phyloP scores from a whole-genome alignment of 2,113 vertebrate species.

The Pachycephala philippinensis region DNA sequence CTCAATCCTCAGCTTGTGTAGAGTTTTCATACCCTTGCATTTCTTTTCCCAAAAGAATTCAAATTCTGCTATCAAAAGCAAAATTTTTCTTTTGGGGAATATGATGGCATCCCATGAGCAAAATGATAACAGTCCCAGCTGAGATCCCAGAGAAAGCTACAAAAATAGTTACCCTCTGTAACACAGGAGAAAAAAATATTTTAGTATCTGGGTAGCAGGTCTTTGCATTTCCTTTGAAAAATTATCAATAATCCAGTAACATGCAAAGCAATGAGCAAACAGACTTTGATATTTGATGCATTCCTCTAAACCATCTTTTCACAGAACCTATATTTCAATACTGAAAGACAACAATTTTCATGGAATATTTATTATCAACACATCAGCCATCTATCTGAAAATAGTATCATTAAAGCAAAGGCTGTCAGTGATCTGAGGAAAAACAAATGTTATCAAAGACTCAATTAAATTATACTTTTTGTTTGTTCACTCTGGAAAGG shows the following conservation, averaged over 20 bases:
- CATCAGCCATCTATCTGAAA: not conserved
- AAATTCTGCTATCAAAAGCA: not conserved
- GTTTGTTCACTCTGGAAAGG: not conserved
- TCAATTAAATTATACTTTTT: not conserved
- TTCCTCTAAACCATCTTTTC: not conserved
- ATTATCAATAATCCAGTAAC: not conserved
- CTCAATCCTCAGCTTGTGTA: not conserved
- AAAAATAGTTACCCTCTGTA: not conserved
- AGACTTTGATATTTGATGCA: not conserved
- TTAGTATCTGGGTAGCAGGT: accelerated
- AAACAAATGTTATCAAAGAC: not conserved
- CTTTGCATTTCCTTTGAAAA: not conserved
- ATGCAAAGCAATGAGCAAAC: not conserved
- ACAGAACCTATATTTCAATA: not conserved
- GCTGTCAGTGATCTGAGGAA: not conserved
- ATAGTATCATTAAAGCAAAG: not conserved
- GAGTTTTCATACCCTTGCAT: not conserved
- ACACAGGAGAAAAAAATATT: not conserved
- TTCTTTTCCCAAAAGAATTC: not conserved
- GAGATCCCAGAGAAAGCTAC: not conserved
- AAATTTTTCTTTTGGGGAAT: not conserved
- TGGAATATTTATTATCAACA: not conserved
- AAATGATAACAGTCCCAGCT: not conserved
- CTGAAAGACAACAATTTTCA: not conserved
- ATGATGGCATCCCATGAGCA: accelerated